phyloP scores from a whole-genome alignment of 2,888 invertebrate genomes.

The Hydriomena furcata region DNA sequence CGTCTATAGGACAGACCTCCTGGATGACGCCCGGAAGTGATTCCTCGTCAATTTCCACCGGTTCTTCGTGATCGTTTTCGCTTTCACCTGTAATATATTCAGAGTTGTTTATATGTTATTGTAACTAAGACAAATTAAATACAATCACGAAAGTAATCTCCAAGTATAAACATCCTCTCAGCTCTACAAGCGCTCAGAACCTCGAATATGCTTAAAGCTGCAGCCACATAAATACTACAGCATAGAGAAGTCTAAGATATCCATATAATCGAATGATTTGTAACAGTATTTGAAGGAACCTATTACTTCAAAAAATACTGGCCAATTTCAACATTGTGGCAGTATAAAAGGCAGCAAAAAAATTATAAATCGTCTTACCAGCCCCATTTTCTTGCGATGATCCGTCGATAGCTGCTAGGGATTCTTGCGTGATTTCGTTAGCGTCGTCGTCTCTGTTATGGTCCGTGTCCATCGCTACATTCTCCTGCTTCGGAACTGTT shows the following conservation, averaged over 20 bases:
- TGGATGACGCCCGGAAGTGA: conserved; percentile 63
- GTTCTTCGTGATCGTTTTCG: conserved; percentile 76
- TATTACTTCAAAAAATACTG: too few relatives aligned
- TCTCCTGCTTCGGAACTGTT: conserved; percentile 55
- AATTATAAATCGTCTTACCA: conserved; percentile 30
- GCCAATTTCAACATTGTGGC: too few relatives aligned
- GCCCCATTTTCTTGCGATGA: conserved; percentile 62
- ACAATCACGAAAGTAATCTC: too few relatives aligned
- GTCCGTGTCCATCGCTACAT: conserved; percentile 44
- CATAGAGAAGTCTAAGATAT: too few relatives aligned
- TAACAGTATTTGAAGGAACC: too few relatives aligned
- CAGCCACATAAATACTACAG: too few relatives aligned
- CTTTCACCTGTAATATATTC: conserved; percentile 74
- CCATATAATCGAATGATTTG: too few relatives aligned
- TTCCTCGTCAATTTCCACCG: conserved; percentile 60
- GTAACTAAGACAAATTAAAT: not conserved
- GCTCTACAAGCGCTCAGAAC: too few relatives aligned
- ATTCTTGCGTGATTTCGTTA: conserved; percentile 34
- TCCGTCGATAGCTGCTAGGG: conserved; percentile 38
- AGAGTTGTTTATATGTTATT: too few relatives aligned
- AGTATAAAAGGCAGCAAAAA: not conserved
- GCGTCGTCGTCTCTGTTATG: conserved; percentile 37
- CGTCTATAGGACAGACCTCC: conserved; percentile 60
- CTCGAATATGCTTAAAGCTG: too few relatives aligned
- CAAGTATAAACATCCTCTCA: too few relatives aligned